phyloP scores from a whole-genome alignment of 2,888 invertebrate species.

The Calephelis perditalis region DNA sequence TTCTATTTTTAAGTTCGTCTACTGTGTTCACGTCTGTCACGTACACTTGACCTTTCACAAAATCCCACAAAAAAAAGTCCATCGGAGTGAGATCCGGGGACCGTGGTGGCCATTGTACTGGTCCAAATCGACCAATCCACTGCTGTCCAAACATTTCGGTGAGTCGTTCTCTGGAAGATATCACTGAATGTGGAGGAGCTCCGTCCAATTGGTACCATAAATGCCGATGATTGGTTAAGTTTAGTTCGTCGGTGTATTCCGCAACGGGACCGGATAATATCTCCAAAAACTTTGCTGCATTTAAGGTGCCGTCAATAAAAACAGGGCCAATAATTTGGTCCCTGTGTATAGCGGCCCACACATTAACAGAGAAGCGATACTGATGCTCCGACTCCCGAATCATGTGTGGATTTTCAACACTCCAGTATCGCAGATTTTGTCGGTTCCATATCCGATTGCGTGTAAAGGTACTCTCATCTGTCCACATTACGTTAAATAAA shows the following conservation, averaged over 20 bases:
- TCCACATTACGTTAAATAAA: constrained; percentile 11
- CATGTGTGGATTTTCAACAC: constrained; percentile 1
- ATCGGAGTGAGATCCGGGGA: constrained; percentile 16
- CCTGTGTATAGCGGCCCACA: constrained; percentile 16
- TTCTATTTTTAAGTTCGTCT: constrained; percentile 10
- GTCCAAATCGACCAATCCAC: constrained; percentile 14
- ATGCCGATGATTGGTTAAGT: background rate
- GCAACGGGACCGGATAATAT: constrained; percentile 10
- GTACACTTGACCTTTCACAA: constrained; percentile 13
- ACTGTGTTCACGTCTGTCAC: constrained; percentile 6
- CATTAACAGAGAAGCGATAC: constrained; percentile 8
- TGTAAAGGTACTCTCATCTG: constrained; percentile 3
- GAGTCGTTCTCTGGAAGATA: constrained; percentile 6
- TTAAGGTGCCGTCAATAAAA: constrained; percentile 7
- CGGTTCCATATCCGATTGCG: constrained; percentile 1
- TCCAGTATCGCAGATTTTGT: constrained; percentile 1
- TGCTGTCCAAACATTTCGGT: constrained; percentile 11
- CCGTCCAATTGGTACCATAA: constrained; percentile 16
- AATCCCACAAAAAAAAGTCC: constrained; percentile 16
- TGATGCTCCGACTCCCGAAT: background rate
- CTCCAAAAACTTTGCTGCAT: constrained; percentile 6
- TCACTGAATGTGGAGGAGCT: constrained; percentile 16
- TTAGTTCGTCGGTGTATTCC: constrained; percentile 9
- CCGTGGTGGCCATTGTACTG: background rate
- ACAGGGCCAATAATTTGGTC: constrained; percentile 1